These are phyloP conservation scores for Podarcis cretensis DNA, from an alignment of 2,113 vertebrate species.

Conservation along the genomic window DNA sequence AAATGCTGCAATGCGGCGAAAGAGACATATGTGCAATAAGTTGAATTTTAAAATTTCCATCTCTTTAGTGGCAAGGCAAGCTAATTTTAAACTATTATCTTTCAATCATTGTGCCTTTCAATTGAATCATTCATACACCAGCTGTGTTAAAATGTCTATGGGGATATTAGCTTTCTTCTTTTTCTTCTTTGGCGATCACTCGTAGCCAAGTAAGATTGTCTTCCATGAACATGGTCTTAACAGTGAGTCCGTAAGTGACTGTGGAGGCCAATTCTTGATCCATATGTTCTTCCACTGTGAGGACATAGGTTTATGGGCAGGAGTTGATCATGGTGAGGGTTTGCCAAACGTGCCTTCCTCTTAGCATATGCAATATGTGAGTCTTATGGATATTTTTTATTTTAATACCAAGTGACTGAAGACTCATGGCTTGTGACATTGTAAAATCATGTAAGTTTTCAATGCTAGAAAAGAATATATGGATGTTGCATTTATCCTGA, in stretches of 20 bases:
- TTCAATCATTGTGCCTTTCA: constrained; percentile 57
- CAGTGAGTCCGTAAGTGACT: too few relatives aligned
- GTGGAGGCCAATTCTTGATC: too few relatives aligned
- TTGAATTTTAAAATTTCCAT: constrained; percentile 61
- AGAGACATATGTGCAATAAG: constrained; percentile 52
- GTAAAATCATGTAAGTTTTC: not conserved
- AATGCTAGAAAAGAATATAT: not conserved
- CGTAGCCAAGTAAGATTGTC: too few relatives aligned
- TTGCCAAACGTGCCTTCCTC: too few relatives aligned
- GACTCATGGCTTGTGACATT: constrained; percentile 23
- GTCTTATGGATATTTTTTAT: constrained; percentile 30
- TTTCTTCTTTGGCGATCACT: too few relatives aligned
- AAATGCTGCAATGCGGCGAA: constrained; percentile 49
- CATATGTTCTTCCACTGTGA: too few relatives aligned
- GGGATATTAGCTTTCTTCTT: constrained; percentile 51
- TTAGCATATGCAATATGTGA: constrained; percentile 9
- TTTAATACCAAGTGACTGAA: constrained; percentile 48
- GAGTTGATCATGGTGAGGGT: too few relatives aligned
- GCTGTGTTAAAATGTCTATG: constrained; percentile 47
- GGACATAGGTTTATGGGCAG: too few relatives aligned
- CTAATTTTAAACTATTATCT: constrained; percentile 60
- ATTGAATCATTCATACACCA: constrained; percentile 48
- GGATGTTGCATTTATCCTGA: not conserved
- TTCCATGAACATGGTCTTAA: too few relatives aligned
- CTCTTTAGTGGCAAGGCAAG: constrained; percentile 51